Evolutionary conservation across 1,140 invertebrate genomes (phyloP).

Genomic region (Caligus rogercresseyi): DNA sequence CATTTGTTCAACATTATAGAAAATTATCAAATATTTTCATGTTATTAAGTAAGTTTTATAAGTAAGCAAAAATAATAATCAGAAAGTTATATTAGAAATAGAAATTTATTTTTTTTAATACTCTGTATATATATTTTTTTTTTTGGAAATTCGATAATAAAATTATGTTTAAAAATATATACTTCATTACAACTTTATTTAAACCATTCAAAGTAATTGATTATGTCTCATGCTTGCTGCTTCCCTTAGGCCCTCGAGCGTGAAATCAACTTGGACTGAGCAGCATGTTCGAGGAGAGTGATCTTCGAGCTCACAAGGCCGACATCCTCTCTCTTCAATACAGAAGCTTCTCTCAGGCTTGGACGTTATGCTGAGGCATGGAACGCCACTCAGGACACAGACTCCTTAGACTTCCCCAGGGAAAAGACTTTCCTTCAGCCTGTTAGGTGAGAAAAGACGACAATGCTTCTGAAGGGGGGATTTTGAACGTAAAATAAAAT

Average conservation of each 20-base stretch:
- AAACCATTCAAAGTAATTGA: background rate
- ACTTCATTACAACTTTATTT: too few species aligned
- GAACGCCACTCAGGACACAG: background rate
- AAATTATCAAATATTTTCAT: too few species aligned
- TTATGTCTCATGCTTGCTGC: background rate
- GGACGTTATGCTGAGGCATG: slow-evolving; percentile 4
- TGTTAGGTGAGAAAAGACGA: background rate
- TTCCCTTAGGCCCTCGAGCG: background rate
- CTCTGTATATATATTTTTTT: too few species aligned
- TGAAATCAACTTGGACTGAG: background rate
- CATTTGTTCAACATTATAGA: too few species aligned
- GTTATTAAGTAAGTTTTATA: too few species aligned
- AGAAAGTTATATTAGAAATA: too few species aligned
- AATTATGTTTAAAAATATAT: too few species aligned
- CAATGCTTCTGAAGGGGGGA: too few species aligned
- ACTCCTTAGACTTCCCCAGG: background rate
- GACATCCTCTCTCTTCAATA: background rate
- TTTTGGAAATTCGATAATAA: too few species aligned
- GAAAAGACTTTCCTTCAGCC: slow-evolving; percentile 1
- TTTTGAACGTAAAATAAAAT: too few species aligned
- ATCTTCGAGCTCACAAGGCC: background rate
- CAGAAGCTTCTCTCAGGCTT: background rate
- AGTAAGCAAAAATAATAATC: too few species aligned
- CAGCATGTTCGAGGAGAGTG: background rate
- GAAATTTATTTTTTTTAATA: too few species aligned